Percentiles rank a stretch among this genome's conserved stretches.
These are phyloP conservation scores for Scaptomyza reducta DNA, from an alignment of 2,888 invertebrate genomes.

Conservation along the genomic window DNA sequence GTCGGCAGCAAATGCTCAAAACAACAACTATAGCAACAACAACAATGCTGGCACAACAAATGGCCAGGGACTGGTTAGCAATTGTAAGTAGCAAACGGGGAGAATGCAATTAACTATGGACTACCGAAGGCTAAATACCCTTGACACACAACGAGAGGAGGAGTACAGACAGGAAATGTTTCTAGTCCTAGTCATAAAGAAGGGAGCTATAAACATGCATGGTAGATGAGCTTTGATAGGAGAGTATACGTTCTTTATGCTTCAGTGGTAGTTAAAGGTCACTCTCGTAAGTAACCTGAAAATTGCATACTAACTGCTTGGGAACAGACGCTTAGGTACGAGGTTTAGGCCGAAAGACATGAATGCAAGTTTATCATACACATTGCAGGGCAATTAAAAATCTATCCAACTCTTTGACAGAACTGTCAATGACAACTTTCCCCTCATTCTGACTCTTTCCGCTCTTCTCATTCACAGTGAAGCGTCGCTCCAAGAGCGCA, in stretches of 20 bases:
- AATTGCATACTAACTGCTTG: not conserved
- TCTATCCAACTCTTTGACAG: conserved; percentile 20
- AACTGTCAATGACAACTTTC: conserved; percentile 10
- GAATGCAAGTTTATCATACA: not conserved
- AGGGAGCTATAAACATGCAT: no score
- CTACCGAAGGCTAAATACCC: conserved; percentile 7
- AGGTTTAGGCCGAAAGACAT: no score
- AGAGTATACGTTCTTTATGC: no score
- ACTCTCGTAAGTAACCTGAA: no score
- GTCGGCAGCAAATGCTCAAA: conserved; percentile 67
- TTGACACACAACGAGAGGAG: not conserved
- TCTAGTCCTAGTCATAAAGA: not conserved
- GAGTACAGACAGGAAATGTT: not conserved
- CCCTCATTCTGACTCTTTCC: not conserved
- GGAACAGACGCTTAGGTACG: not conserved
- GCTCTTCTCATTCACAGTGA: conserved; percentile 67
- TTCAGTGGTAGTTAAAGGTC: not conserved
- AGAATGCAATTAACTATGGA: not conserved
- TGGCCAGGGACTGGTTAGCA: conserved; percentile 69
- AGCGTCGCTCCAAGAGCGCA: conserved; percentile 84
- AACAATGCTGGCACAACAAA: conserved; percentile 6
- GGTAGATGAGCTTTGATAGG: not conserved
- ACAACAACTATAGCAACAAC: conserved; percentile 29
- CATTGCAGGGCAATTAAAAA: not conserved
- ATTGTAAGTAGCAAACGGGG: conserved; percentile 71